A percentile compares a stretch with the other conserved stretches of the same genome.
Evolutionary conservation across 2,797 vertebrate genomes (phyloP).

Genomic region (Peromyscus melanophrys): DNA sequence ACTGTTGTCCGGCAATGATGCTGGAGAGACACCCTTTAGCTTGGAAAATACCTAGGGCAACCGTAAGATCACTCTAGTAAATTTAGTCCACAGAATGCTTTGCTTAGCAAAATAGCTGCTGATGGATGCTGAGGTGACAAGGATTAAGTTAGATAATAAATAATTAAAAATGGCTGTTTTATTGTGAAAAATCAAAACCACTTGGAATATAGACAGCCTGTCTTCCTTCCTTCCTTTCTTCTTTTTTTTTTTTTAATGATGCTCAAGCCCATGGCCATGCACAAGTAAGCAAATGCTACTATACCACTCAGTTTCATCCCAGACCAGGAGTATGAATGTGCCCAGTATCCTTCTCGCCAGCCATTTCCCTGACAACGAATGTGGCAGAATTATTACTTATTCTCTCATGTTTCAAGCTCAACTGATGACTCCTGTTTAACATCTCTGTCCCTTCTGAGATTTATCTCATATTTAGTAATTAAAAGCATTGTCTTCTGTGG

Average conservation of each 20-base stretch:
- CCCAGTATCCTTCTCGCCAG: neutral
- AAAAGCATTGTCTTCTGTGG: neutral
- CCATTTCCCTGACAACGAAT: neutral
- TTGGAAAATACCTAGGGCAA: neutral
- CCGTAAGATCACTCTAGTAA: neutral
- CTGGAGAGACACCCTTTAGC: neutral
- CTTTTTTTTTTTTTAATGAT: neutral
- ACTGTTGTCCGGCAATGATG: neutral
- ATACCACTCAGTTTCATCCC: neutral
- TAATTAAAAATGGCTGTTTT: neutral
- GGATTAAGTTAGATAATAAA: neutral
- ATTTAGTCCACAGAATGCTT: neutral
- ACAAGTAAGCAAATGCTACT: neutral
- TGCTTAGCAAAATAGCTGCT: neutral
- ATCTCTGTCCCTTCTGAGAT: neutral
- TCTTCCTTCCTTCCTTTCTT: neutral
- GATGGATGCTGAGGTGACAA: neutral
- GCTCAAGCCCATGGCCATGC: neutral
- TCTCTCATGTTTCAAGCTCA: neutral
- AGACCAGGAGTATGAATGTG: neutral
- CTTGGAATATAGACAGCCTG: neutral
- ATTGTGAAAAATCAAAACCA: neutral
- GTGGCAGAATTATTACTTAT: conserved; percentile 13
- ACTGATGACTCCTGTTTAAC: neutral
- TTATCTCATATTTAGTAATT: conserved; percentile 32